Evolutionary conservation across 2,888 invertebrate species (phyloP).

Genomic region (Dendrolimus houi): DNA sequence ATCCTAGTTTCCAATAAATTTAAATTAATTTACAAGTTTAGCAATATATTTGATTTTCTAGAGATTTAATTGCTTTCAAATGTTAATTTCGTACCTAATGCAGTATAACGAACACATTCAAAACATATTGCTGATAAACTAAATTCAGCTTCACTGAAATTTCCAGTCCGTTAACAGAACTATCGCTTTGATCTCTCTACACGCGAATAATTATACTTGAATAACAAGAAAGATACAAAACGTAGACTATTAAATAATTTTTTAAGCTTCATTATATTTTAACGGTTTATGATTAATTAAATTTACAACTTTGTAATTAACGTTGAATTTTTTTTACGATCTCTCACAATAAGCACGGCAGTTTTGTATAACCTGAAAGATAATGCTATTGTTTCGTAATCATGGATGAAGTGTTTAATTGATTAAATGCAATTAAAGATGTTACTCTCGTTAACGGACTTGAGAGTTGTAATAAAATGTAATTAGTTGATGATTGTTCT

Average conservation of each 20-base stretch:
- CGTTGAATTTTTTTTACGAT: not conserved
- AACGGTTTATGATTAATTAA: not conserved
- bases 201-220: not conserved
- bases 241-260: not conserved
- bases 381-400: constrained; percentile 3
- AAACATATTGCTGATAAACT: not conserved
- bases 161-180: not conserved
- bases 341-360: not conserved
- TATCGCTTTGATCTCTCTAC: not conserved
- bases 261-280: not conserved
- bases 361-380: not conserved
- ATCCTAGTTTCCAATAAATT: too few species aligned
- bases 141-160: not conserved
- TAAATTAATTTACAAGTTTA: too few species aligned
- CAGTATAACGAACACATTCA: not conserved
- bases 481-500: constrained; percentile 28
- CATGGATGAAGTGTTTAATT: constrained; percentile 27
- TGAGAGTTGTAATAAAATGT: constrained; percentile 28
- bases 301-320: not conserved
- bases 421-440: constrained; percentile 33
- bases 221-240: not conserved
- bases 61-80: not conserved
- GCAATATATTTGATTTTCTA: not conserved
- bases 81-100: not conserved
- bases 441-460: constrained; percentile 24